phyloP scores from a whole-genome alignment of 2,797 vertebrate genomes.

The Sebastolobus alascanus region DNA sequence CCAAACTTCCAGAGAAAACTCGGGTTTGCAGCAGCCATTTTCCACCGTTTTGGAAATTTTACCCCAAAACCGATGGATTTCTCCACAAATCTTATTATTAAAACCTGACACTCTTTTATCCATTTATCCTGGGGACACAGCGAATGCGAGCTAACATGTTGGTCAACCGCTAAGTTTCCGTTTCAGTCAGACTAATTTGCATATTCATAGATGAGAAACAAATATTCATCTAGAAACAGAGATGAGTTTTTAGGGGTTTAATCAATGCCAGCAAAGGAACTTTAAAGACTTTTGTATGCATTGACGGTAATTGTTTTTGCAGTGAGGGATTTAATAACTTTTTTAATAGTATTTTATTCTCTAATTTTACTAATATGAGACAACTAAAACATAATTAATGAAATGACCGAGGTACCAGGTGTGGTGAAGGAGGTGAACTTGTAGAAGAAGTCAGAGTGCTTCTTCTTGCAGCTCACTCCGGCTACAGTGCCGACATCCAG shows the following conservation, averaged over 20 bases:
- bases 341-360: background rate
- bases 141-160: too few species aligned
- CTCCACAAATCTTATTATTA: background rate
- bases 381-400: background rate
- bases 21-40: too few species aligned
- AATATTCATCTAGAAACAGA: background rate
- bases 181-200: background rate
- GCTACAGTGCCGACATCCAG: slow-evolving; percentile 82
- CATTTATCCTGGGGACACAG: background rate
- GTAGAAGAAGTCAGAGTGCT: slow-evolving; percentile 85
- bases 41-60: background rate
- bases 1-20: too few species aligned
- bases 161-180: background rate
- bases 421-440: slow-evolving; percentile 87
- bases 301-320: background rate
- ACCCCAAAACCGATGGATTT: background rate
- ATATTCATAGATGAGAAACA: background rate
- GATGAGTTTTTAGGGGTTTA: background rate
- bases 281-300: background rate
- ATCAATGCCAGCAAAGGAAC: background rate
- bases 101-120: background rate
- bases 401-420: slow-evolving; percentile 68
- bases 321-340: background rate
- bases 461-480: slow-evolving; percentile 86
- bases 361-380: background rate